Evolutionary conservation across 2,113 vertebrate species (phyloP), one percentile per base, ranked within the genome.

Genomic region (Vanacampus margaritifer): DNA sequence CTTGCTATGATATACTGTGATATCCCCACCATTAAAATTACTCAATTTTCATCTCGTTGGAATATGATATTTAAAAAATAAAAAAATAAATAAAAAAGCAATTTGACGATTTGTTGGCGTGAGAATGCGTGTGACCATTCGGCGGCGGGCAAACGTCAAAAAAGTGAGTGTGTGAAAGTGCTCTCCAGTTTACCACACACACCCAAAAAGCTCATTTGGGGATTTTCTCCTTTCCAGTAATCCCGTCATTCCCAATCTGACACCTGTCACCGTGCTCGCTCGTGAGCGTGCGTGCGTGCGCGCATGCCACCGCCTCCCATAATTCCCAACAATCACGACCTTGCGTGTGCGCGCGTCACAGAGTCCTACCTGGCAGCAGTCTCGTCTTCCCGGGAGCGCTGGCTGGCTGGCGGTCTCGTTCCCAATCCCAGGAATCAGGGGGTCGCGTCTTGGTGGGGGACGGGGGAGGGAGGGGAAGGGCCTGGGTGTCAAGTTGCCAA

Each of bases 281-380:
- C 39, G 65, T 56, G 24, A 0, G 23, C 12, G 11, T 32, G 17
- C 32, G 8, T 5, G 7, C 32, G 28, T 32, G 28, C 28, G 28
- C 4, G 28, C 28, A 4, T 32, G 28, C 57, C 32, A 1, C 35
- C 19, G 1, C 35, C 37, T 16, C 37, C n/a, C 3, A 17, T 9
- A 36, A 1, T 26, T 62, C 26, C 13, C 21, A 17, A 41, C 23
- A 67, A 43, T 63, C 26, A 1, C 39, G 48, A 21, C 75, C 2
- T 24, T 4, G 37, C 39, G 59, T 23, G 35, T 32, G 58, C 16
- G n/a, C n/a, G n/a, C 23, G 59, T 37, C 59, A 51, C 1, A 4
- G 10, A 56, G 43, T 84, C 89, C 78, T 89, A 91, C 79, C 88
- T 89, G 85, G 85, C 85, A 82, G 85, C 79, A 74, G 76, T 73